These are phyloP conservation scores for Trogon melanurus DNA, from an alignment of 2,113 vertebrate species.

Conservation along the genomic window DNA sequence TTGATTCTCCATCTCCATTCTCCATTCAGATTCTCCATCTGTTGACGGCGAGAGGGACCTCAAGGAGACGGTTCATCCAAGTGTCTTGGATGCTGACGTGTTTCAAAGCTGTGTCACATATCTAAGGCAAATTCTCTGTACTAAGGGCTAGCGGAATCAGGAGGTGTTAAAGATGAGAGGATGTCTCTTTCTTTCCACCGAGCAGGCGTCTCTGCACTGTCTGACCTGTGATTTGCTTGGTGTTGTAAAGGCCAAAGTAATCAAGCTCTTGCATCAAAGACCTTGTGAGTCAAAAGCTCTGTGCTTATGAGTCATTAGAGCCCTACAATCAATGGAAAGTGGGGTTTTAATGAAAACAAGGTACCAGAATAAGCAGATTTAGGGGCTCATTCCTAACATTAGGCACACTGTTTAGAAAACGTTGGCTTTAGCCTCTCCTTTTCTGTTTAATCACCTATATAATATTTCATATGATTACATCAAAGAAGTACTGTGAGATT, in stretches of 20 bases:
- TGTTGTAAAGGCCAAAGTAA: background rate
- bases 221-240: background rate
- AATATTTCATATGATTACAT: background rate
- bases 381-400: background rate
- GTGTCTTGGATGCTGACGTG: background rate
- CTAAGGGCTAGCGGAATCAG: background rate
- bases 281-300: background rate
- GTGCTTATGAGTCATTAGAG: background rate
- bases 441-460: slow-evolving; percentile 2
- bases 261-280: background rate
- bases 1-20: background rate
- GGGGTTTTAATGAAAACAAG: background rate
- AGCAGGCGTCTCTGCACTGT: background rate
- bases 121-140: background rate
- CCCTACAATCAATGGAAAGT: background rate
- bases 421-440: background rate
- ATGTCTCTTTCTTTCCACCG: background rate
- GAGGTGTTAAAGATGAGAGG: background rate
- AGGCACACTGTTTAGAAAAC: background rate
- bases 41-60: background rate
- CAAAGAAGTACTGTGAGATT: slow-evolving; percentile 10
- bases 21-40: too few relatives aligned
- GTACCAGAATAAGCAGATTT: background rate
- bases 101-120: background rate
- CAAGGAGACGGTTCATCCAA: background rate